Evolutionary conservation across 2,113 vertebrate genomes (phyloP).

Genomic region (Myiopsitta monachus): DNA sequence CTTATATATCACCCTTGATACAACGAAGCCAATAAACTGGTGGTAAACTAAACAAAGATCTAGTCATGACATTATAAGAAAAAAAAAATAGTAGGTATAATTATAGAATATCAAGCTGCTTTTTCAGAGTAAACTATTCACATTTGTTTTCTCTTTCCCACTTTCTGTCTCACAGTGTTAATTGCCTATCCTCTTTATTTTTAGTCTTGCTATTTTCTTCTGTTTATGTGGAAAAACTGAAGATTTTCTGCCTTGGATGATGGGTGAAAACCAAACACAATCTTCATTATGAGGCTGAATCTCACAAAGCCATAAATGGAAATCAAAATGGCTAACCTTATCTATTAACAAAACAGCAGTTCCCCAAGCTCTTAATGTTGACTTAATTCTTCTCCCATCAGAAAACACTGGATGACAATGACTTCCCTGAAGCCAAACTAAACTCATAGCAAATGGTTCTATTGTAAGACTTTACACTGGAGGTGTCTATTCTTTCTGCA

Average conservation of each 20-base stretch:
- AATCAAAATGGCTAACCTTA: background rate
- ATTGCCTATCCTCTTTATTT: background rate
- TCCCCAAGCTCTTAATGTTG: background rate
- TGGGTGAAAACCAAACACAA: background rate
- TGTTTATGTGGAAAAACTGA: slow-evolving; percentile 43
- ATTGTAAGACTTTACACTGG: background rate
- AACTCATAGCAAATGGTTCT: background rate
- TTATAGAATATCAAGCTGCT: background rate
- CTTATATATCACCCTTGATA: background rate
- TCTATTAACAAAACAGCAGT: background rate
- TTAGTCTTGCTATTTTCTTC: slow-evolving; percentile 11
- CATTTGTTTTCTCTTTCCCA: background rate
- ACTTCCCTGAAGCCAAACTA: background rate
- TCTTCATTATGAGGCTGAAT: background rate
- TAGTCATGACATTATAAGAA: background rate
- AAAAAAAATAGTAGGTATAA: background rate
- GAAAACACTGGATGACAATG: background rate
- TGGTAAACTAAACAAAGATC: background rate
- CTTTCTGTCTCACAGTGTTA: background rate
- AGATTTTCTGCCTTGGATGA: background rate
- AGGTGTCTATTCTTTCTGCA: background rate
- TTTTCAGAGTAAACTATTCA: background rate
- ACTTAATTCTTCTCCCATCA: background rate
- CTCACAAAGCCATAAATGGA: background rate
- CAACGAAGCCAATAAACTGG: background rate